phyloP scores from a whole-genome alignment of 2,113 vertebrate genomes.

The Rhynchomys soricoides region DNA sequence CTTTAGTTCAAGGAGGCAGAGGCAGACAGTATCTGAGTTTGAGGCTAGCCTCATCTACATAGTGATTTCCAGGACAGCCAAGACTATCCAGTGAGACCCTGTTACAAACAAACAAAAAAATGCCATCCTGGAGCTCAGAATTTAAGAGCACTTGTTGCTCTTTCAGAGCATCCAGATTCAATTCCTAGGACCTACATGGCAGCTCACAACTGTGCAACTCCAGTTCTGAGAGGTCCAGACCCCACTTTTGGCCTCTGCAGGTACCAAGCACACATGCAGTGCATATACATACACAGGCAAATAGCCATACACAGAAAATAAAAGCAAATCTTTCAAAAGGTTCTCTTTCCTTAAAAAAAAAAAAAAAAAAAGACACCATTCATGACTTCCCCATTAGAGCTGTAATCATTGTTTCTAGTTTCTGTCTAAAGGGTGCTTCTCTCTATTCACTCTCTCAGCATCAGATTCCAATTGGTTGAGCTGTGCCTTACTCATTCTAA shows the following conservation, averaged over 20 bases:
- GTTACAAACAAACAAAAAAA: not conserved
- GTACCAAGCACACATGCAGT: not conserved
- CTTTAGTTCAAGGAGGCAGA: not conserved
- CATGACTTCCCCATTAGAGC: not conserved
- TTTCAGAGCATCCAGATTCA: not conserved
- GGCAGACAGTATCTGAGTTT: not conserved
- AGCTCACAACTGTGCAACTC: not conserved
- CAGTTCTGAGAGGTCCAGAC: not conserved
- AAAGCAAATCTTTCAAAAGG: not conserved
- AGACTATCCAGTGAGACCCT: not conserved
- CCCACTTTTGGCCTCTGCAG: not conserved
- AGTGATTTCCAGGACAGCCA: not conserved
- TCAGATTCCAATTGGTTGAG: slow-evolving; percentile 49
- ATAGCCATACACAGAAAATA: not conserved
- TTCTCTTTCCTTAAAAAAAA: not conserved
- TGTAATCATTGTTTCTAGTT: slow-evolving; percentile 26
- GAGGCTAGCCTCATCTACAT: not conserved
- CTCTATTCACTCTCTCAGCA: not conserved
- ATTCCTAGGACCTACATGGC: not conserved
- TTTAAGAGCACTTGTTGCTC: not conserved
- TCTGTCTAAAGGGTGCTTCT: slow-evolving; percentile 25
- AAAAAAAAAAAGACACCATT: not conserved
- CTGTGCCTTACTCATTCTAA: slow-evolving; percentile 39
- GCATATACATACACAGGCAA: not conserved
- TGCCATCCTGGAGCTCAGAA: not conserved